These are phyloP conservation scores for Ailurus styani DNA, from an alignment of 2,113 vertebrate genomes.

Conservation along the genomic window DNA sequence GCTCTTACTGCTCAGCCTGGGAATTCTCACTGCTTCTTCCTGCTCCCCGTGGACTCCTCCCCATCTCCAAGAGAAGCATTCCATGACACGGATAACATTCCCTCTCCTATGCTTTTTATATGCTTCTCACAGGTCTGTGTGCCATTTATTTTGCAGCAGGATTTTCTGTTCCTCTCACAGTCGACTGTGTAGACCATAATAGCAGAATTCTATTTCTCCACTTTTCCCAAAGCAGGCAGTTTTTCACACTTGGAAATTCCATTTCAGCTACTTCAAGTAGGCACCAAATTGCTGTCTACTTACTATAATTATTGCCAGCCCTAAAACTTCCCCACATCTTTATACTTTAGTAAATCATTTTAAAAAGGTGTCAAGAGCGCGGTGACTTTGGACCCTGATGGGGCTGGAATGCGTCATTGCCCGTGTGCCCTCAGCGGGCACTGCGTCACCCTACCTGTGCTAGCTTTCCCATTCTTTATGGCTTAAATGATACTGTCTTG, in stretches of 20 bases:
- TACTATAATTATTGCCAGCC: background rate
- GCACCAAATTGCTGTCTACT: background rate
- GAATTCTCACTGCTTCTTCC: fast-evolving
- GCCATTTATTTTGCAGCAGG: background rate
- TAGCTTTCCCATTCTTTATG: background rate
- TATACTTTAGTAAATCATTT: background rate
- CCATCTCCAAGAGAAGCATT: no score
- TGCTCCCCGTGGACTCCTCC: fast-evolving
- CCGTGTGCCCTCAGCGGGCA: no score
- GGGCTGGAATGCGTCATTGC: background rate
- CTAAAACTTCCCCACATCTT: background rate
- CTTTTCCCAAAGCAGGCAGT: background rate
- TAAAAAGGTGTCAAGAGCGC: background rate
- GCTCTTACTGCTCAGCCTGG: fast-evolving
- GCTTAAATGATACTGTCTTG: background rate
- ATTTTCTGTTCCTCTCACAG: background rate
- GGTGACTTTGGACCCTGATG: background rate
- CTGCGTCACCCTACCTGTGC: fast-evolving
- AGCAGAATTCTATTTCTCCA: background rate
- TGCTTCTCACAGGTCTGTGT: fast-evolving
- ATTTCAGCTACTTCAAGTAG: background rate
- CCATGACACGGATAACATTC: fast-evolving
- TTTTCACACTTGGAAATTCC: conserved; percentile 12
- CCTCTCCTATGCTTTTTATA: background rate
- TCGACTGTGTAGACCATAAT: background rate